Base-by-base conservation (phyloP, 2,797 vertebrate genomes). In the Smutsia gigantea region DNA sequence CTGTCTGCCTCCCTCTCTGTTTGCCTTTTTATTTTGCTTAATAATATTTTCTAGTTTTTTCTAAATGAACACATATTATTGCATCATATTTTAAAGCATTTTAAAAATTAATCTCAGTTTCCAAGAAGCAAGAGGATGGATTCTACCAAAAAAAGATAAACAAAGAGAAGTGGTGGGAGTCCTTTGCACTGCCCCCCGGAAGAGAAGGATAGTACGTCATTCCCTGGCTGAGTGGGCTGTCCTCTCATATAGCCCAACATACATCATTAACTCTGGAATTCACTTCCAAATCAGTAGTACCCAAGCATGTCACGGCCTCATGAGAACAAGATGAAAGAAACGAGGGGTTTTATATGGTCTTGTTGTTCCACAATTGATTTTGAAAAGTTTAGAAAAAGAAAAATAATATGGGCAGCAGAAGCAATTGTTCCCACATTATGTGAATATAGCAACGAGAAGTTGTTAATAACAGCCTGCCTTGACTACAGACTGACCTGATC, bases 171-270 rank as follows among this genome's bases (percentile, higher is more conserved):
- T 27, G 27, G 13, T 66, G 29, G 39, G 53, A 94, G 19, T 34
- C 59, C 39, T 3, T 0, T 0, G 55, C 5, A 2, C 29, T 8
- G 74, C 17, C 34, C 31, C 6, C 42, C 23, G 29, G 23, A 34
- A 9, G 21, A 39, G 14, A 23, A 2, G 15, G n/a, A 13, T 2
- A 55, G 46, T 5, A 6, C 9, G 3, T 0, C 8, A 0, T 7
- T 51, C 3, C 42, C 9, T 11, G 1, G 8, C 77, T 17, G 34
- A 74, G 55, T 7, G 27, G 34, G 37, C 29, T 21, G 5, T 23
- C 46, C 17, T 34, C 53, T 9, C 29, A 34, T 0, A 27, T 0
- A 53, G 9, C 7, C 46, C 55, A 5, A 10, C 37, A 46, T 10
- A 7, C 0, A 0, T 27, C 78, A 75, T 51, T 19, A 23, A 27